These are phyloP conservation scores for Octodon degus DNA, from an alignment of 2,113 vertebrate species.

Conservation along the genomic window DNA sequence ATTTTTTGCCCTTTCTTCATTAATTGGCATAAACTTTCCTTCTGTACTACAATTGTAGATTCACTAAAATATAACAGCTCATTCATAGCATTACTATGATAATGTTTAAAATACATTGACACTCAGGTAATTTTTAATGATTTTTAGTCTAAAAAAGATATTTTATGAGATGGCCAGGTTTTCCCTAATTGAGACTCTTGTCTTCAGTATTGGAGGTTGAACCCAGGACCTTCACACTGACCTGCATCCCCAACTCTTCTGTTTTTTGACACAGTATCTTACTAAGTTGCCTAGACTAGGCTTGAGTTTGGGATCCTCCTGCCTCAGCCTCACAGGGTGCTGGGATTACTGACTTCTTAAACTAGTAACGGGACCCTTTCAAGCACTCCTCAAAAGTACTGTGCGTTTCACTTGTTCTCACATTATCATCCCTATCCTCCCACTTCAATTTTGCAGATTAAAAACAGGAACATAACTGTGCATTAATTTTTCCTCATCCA, in stretches of 20 bases:
- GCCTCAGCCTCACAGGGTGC: background rate
- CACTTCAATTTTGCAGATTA: background rate
- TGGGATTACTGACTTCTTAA: background rate
- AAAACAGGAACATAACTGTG: background rate
- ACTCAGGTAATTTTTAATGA: conserved; percentile 17
- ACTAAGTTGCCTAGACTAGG: background rate
- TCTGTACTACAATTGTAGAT: background rate
- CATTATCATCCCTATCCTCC: background rate
- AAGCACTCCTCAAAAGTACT: conserved; percentile 26
- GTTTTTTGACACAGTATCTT: background rate
- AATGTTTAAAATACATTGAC: conserved; percentile 25
- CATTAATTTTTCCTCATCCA: background rate
- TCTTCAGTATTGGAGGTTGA: background rate
- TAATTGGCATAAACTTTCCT: background rate
- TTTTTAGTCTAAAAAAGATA: conserved; percentile 17
- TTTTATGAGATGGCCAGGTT: conserved; percentile 11
- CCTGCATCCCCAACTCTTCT: background rate
- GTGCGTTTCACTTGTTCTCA: background rate
- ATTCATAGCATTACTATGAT: background rate
- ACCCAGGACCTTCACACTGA: background rate
- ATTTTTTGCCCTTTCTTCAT: background rate
- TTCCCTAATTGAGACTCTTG: background rate
- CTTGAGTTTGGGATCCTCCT: background rate
- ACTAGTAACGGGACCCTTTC: conserved; percentile 16
- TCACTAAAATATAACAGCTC: conserved; percentile 28